phyloP scores from a whole-genome alignment of 2,888 invertebrate genomes.

The Epinotia ramella region DNA sequence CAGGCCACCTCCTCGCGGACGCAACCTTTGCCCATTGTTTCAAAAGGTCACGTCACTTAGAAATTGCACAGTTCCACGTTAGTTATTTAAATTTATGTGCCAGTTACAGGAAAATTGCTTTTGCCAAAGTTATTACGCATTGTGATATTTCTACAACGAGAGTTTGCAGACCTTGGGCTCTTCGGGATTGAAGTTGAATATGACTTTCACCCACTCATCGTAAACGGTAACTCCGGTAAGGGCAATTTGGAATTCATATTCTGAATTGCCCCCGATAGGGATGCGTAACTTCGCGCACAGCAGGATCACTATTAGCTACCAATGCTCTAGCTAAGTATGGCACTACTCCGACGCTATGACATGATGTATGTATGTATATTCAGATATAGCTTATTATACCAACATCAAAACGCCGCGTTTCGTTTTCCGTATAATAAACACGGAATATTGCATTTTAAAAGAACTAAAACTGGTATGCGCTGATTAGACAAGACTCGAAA shows the following conservation, averaged over 20 bases:
- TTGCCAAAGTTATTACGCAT: conserved; percentile 35
- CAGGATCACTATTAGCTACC: neutral
- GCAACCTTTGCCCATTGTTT: conserved; percentile 49
- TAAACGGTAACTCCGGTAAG: too few relatives aligned
- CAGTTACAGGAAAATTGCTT: conserved; percentile 33
- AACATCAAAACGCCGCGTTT: neutral
- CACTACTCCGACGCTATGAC: neutral
- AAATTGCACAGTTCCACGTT: conserved; percentile 43
- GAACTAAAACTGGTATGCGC: conserved; percentile 28
- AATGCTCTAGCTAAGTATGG: too few relatives aligned
- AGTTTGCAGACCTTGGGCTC: neutral
- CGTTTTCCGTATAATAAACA: conserved; percentile 14
- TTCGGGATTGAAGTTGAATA: neutral
- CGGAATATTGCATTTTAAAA: conserved; percentile 24
- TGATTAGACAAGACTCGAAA: conserved; percentile 22
- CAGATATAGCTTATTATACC: neutral
- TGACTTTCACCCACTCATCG: neutral
- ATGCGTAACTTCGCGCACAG: neutral
- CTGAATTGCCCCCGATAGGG: neutral
- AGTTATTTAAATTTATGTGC: conserved; percentile 39
- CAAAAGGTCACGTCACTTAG: conserved; percentile 53
- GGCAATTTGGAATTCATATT: neutral
- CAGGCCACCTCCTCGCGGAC: conserved; percentile 3
- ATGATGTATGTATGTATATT: neutral
- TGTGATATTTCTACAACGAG: conserved; percentile 18